Conservation (phyloP, 1,140 invertebrate species). For the Brachionus rotundiformis region DNA sequence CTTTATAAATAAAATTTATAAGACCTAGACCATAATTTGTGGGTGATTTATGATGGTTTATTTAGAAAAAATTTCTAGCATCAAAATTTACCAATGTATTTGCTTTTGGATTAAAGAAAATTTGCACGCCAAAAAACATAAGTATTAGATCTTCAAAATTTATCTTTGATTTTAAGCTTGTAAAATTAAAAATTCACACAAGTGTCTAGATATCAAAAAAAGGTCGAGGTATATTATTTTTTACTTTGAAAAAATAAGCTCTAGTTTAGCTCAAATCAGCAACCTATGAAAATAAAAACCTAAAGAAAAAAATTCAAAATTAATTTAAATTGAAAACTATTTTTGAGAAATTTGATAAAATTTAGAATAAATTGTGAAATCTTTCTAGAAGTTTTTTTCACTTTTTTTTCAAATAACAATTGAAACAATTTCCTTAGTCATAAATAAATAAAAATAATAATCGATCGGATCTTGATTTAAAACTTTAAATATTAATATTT, state of each 20-base stretch:
- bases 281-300: neutral
- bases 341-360: too few relatives aligned
- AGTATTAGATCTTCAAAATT: neutral
- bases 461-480: too few relatives aligned
- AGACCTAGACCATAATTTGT: neutral
- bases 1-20: constrained; percentile 5
- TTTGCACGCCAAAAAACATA: neutral
- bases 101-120: constrained; percentile 4
- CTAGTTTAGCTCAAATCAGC: neutral
- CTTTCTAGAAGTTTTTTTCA: too few relatives aligned
- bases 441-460: too few relatives aligned
- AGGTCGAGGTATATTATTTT: neutral
- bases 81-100: neutral
- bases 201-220: neutral
- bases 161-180: constrained; percentile 19
- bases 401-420: too few relatives aligned
- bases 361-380: too few relatives aligned
- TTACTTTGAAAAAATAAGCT: neutral
- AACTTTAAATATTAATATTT: too few relatives aligned
- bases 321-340: too few relatives aligned
- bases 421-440: too few relatives aligned
- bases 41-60: constrained; percentile 25
- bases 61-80: neutral
- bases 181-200: constrained; percentile 4
- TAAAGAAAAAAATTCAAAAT: too few relatives aligned